Evolutionary conservation across 2,888 invertebrate species (phyloP).

Genomic region (Plagodis dolabraria): DNA sequence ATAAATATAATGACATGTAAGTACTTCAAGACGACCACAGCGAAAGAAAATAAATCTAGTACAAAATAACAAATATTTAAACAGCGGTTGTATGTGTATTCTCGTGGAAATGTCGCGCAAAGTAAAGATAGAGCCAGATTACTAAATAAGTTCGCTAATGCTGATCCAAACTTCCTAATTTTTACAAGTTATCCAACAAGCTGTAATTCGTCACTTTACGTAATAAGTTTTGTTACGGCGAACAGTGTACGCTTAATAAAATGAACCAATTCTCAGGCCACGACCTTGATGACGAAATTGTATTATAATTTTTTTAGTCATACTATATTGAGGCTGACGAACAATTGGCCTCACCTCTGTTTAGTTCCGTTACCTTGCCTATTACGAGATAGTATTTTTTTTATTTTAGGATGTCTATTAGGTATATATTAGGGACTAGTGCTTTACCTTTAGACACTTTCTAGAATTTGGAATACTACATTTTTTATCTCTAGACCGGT

Average conservation of each 20-base stretch:
- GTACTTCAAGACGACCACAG: too few species aligned
- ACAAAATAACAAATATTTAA: too few species aligned
- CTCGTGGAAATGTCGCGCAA: too few species aligned
- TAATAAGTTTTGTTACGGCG: slow-evolving; percentile 19
- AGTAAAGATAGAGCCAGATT: background rate
- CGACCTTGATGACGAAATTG: slow-evolving; percentile 28
- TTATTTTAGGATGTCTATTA: too few species aligned
- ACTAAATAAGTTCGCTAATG: slow-evolving; percentile 1
- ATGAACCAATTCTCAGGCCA: slow-evolving; percentile 29
- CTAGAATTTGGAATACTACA: too few species aligned
- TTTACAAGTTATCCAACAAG: slow-evolving; percentile 19
- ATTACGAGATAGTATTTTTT: background rate
- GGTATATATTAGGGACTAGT: too few species aligned
- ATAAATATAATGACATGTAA: too few species aligned
- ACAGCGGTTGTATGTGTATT: too few species aligned
- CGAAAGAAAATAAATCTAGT: too few species aligned
- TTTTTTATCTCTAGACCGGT: too few species aligned
- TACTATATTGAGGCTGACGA: slow-evolving; percentile 11
- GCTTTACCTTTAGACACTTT: too few species aligned
- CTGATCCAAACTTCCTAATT: slow-evolving; percentile 14
- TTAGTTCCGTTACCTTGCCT: slow-evolving; percentile 1
- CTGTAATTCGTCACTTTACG: slow-evolving; percentile 18
- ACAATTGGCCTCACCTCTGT: slow-evolving; percentile 9
- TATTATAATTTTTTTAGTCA: slow-evolving; percentile 16
- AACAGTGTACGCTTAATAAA: slow-evolving; percentile 20